Conservation (phyloP, 2,797 vertebrate species). For the Manis javanica region DNA sequence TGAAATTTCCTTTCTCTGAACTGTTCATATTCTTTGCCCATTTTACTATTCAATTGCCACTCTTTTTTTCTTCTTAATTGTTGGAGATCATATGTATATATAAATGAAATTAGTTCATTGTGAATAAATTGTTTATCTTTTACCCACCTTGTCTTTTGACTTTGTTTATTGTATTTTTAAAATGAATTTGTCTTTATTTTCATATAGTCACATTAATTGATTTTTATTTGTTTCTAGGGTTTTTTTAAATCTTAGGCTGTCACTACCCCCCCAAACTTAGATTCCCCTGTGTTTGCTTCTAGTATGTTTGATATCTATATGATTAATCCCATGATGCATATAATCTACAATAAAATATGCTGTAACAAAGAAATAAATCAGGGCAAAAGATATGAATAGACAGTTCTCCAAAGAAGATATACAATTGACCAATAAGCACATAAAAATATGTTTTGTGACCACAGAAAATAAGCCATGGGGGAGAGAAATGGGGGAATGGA, state of each 20-base stretch:
- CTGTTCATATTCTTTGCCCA: not conserved
- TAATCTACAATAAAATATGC: not conserved
- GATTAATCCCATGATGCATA: not conserved
- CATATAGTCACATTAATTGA: not conserved
- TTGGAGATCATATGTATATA: not conserved
- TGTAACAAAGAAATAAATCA: conserved; percentile 44
- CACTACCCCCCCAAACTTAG: not conserved
- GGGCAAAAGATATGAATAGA: not conserved
- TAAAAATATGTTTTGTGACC: not conserved
- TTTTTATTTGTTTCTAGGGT: conserved; percentile 30
- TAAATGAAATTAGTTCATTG: not conserved
- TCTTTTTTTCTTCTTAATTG: not conserved
- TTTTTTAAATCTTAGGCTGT: conserved; percentile 30
- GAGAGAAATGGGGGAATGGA: too few species aligned
- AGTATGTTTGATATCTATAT: not conserved
- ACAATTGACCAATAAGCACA: not conserved
- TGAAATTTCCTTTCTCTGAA: not conserved
- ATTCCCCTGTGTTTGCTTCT: not conserved
- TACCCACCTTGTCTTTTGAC: not conserved
- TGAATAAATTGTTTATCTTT: conserved; percentile 21
- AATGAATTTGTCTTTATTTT: conserved; percentile 51
- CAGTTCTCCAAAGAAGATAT: not conserved
- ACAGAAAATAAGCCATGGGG: too few species aligned
- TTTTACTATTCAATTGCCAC: not conserved
- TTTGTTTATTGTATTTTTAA: conserved; percentile 21